Evolutionary conservation across 2,888 invertebrate genomes (phyloP).

Genomic region (Phasia obesa): DNA sequence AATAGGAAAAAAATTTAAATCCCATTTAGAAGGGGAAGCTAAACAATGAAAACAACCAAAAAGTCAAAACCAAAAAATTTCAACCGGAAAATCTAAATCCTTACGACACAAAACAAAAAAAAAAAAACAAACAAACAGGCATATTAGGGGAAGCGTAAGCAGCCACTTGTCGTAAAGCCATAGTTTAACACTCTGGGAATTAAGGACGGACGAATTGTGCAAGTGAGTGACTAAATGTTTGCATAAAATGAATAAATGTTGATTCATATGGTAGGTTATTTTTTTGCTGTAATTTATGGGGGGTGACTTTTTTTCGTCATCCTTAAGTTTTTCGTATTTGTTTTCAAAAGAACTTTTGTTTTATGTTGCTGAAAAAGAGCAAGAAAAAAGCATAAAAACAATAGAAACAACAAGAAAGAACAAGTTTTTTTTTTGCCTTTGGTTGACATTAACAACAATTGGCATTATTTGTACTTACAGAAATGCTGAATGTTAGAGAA

Average conservation of each 20-base stretch:
- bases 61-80: constrained; percentile 67
- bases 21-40: constrained; percentile 14
- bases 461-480: constrained; percentile 38
- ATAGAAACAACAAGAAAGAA: constrained; percentile 3
- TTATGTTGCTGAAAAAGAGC: constrained; percentile 17
- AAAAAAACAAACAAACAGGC: constrained; percentile 27
- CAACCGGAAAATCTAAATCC: constrained; percentile 70
- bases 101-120: constrained; percentile 43
- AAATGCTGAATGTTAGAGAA: not conserved
- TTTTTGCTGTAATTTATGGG: constrained; percentile 48
- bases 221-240: constrained; percentile 60
- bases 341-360: constrained; percentile 52
- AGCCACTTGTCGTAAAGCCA: constrained; percentile 65
- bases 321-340: constrained; percentile 42
- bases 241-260: constrained; percentile 24
- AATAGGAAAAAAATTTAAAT: constrained; percentile 8
- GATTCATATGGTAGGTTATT: constrained; percentile 29
- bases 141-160: constrained; percentile 52
- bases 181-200: constrained; percentile 70
- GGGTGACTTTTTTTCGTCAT: constrained; percentile 59
- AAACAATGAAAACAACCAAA: constrained; percentile 53
- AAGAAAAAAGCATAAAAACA: constrained; percentile 29
- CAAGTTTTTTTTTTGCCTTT: constrained; percentile 19
- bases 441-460: constrained; percentile 62
- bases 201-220: constrained; percentile 54